These are phyloP conservation scores for Hipparchia semele DNA, from an alignment of 2,888 invertebrate genomes.

Conservation along the genomic window DNA sequence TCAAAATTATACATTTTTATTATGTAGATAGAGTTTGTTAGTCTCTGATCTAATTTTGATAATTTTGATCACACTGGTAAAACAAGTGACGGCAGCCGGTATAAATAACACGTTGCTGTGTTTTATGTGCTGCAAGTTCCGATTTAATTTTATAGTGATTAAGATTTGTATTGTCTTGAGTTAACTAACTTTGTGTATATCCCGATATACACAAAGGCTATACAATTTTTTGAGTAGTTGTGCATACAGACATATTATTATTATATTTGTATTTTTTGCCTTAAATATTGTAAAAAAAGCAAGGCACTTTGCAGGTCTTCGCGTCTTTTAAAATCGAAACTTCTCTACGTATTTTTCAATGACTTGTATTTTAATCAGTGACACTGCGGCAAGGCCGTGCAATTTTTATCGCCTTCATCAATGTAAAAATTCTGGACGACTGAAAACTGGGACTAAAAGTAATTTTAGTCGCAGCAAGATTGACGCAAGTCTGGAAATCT, in stretches of 20 bases:
- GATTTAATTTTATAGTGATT: conserved; percentile 22
- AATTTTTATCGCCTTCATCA: conserved; percentile 7
- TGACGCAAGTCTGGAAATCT: not conserved
- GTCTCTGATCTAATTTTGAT: conserved; percentile 30
- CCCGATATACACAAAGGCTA: not conserved
- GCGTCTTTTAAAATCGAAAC: not conserved
- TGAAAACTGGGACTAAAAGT: not conserved
- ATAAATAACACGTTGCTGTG: conserved; percentile 35
- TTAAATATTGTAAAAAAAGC: too few species aligned
- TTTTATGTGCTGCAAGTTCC: conserved; percentile 30
- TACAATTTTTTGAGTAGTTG: not conserved
- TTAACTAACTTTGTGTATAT: not conserved
- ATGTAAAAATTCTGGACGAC: not conserved
- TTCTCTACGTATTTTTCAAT: not conserved
- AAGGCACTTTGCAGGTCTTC: not conserved
- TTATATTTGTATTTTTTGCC: too few species aligned
- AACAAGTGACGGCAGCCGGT: conserved; percentile 34
- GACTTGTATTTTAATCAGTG: conserved; percentile 1
- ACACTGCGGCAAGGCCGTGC: not conserved
- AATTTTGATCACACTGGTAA: conserved; percentile 18
- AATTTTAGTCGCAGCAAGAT: not conserved
- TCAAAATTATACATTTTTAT: not conserved
- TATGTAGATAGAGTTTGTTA: conserved; percentile 1
- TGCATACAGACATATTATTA: too few species aligned
- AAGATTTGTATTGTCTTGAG: conserved; percentile 23